Evolutionary conservation across 2,113 vertebrate species (phyloP), one percentile per base, ranked within the genome.

Genomic region (Gnathonemus echidnorhynchus): DNA sequence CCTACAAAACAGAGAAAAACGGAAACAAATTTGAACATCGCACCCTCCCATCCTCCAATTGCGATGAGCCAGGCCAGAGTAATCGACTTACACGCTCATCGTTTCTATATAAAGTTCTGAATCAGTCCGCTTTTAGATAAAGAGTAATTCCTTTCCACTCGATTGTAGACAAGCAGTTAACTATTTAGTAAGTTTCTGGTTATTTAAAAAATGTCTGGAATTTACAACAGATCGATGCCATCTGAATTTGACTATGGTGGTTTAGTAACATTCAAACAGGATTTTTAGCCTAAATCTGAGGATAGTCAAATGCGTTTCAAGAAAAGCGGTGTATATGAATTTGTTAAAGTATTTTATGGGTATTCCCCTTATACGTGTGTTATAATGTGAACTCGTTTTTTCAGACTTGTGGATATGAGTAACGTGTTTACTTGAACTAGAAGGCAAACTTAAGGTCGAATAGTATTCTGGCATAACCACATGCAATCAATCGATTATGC

Each of bases 11-110:
- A 89, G 58, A 66, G 15, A 31, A 24, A 88, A 80, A 88, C 48
- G 87, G 92, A 91, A 92, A 35, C 35, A 1, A 42, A 91, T 93
- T 94, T 93, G 90, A 94, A 93, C 90, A 85, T 62, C 91, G 92
- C 93, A 92, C 92, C 88, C 87, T 93, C 90, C 93, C 88, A 90
- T 89, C 62, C 27, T 91, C 89, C 93, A 88, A 39, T 24, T 10
- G 52, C 66, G 70, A 80, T 39, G 31, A 80, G 74, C 15, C 74
- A 80, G 74, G 17, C 74, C 74, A 42, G 17, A 42, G 35, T 80
- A 80, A 80, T 80, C 31, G 74, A 53, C 4, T 56, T 53, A 35
- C 5, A 50, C 87, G 27, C 24, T 6, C 56, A 77, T 46, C 10
- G 21, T 74, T 88, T 46, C 3, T 31, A 88, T 15, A 17, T 24